Evolutionary conservation across 2,113 vertebrate genomes (phyloP).

Genomic region (Chelonoidis abingdonii): DNA sequence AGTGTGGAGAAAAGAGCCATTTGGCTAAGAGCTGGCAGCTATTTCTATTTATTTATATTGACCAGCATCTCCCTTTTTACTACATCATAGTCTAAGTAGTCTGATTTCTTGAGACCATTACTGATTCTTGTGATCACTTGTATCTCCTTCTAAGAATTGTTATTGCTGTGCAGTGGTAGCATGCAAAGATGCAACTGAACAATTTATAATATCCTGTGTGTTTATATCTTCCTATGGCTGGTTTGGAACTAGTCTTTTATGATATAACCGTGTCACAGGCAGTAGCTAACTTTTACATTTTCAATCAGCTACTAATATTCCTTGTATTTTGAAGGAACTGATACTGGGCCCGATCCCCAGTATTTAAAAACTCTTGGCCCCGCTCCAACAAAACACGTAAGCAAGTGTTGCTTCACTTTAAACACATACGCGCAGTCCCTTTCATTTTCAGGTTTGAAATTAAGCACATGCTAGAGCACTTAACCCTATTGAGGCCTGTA

Average conservation of each 20-base stretch:
- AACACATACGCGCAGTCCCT: background rate
- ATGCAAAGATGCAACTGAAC: background rate
- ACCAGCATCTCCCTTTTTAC: slow-evolving; percentile 21
- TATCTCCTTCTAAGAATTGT: slow-evolving; percentile 21
- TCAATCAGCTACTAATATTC: background rate
- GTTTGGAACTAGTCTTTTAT: background rate
- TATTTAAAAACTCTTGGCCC: background rate
- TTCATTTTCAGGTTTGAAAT: background rate
- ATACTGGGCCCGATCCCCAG: background rate
- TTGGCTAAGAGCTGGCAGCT: slow-evolving; percentile 17
- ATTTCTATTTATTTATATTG: slow-evolving; percentile 44
- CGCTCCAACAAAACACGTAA: background rate
- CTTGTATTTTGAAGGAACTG: background rate
- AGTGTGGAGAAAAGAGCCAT: background rate
- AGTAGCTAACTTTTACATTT: background rate
- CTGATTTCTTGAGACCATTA: slow-evolving; percentile 42
- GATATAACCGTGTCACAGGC: background rate
- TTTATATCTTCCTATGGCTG: background rate
- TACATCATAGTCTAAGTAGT: background rate
- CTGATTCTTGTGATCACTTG: slow-evolving; percentile 50
- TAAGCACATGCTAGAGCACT: background rate
- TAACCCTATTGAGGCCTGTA: background rate
- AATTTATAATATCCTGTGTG: background rate
- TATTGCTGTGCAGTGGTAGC: background rate
- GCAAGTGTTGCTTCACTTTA: background rate